Base-by-base conservation (phyloP, 2,888 invertebrate genomes). In the Trypoxylon attenuatum region DNA sequence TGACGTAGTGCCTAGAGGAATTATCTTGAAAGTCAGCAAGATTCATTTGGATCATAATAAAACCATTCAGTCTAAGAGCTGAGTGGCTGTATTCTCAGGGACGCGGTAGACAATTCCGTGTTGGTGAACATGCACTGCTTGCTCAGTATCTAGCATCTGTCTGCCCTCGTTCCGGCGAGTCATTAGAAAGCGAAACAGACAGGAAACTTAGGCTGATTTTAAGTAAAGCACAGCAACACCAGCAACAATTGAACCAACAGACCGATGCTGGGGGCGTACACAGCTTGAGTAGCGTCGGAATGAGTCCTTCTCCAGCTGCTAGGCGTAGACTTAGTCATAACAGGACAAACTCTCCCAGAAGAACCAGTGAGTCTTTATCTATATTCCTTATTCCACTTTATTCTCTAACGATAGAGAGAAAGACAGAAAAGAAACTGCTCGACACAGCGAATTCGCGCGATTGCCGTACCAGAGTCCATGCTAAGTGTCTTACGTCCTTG, bases 51-150 rank as follows among this genome's bases (percentile, higher is more conserved):
- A 55, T 70, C 53, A 33, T 69, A 55, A 70, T 38, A 39, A 61
- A 19, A 53, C 54, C 66, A 58, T 60, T 73, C 86, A 96, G 97
- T 85, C 89, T 97, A 73, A 94, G 95, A 89, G 97, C 96, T 0
- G 97, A 97, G 86, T 98, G 97, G 97, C 88, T 97, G 58, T 97
- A 96, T 88, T 96, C 96, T 70, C 97, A 97, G 89, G 97, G 97
- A 43, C 92, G 95, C 79, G 97, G 97, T 0, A 90, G 96, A 62
- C 94, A 96, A 85, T 97, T 93, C 88, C 92, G 94, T 56, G 89
- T 93, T 13, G 97, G 97, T 0, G 95, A 97, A 82, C 97, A 97
- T 78, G 88, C 90, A 10, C 92, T 93, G 60, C 87, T 97, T 42
- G 91, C 93, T 49, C 93, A 94, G 74, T 97, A 97, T 88, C 89